These are phyloP conservation scores for Hipposideros armiger DNA, from an alignment of 2,113 vertebrate genomes.

Conservation along the genomic window DNA sequence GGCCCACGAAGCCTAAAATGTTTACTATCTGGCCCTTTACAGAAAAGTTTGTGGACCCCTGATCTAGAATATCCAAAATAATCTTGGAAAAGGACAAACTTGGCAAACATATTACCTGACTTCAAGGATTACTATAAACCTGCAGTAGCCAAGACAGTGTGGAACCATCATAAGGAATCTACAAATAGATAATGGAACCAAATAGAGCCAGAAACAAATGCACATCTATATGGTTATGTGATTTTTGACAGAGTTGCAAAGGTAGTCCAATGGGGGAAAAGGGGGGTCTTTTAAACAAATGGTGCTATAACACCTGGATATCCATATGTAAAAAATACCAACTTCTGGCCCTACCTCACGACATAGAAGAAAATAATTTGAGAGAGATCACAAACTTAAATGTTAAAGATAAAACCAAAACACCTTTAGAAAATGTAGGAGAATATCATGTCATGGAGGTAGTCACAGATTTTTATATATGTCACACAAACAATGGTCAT, in stretches of 20 bases:
- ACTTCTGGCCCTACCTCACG: not conserved
- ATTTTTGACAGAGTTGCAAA: not conserved
- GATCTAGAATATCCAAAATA: not conserved
- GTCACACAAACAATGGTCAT: not conserved
- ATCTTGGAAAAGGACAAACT: not conserved
- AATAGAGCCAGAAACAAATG: not conserved
- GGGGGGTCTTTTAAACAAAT: not conserved
- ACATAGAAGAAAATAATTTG: not conserved
- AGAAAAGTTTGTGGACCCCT: not conserved
- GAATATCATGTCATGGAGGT: not conserved
- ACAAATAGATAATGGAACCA: not conserved
- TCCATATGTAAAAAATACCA: not conserved
- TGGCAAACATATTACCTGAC: not conserved
- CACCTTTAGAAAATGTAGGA: not conserved
- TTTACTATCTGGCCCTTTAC: not conserved
- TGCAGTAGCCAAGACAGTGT: not conserved
- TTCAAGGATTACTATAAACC: not conserved
- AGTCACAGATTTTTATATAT: not conserved
- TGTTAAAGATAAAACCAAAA: not conserved
- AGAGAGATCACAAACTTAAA: not conserved
- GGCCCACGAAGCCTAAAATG: not conserved
- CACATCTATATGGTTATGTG: not conserved
- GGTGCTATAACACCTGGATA: not conserved
- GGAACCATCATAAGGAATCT: not conserved
- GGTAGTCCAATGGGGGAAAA: not conserved